Evolutionary conservation across 2,113 vertebrate genomes (phyloP), one percentile per base, ranked within the genome.

Genomic region (Archocentrus centrarchus): DNA sequence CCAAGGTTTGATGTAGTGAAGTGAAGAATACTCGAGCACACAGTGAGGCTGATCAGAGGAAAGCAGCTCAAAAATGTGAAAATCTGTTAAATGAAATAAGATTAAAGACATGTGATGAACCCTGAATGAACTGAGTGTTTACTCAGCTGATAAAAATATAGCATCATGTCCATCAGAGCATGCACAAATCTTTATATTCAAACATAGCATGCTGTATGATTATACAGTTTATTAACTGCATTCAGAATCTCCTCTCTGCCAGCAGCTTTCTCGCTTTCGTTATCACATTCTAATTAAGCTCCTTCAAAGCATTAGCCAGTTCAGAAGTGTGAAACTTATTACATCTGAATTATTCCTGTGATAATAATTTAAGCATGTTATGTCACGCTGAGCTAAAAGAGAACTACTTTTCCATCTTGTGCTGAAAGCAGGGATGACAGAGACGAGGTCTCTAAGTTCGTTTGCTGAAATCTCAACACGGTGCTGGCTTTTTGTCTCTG

Each of bases 331-430:
- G 60, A 70, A 80, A 58, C 50, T 37, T 79, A 76, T 81, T 81
- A 75, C 80, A 78, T 87, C 47, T 86, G 77, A 88, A 59, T 70
- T 61, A 82, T 79, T 68, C 27, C 84, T 41, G 68, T 44, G 89
- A 79, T 86, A 66, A 85, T 83, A 61, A 76, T 77, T 84, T 79
- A 77, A 87, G 85, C 76, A 57, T 7, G 75, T 91, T 91, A 91
- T 61, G 79, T 92, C 90, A 89, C 75, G 10, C 77, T 15, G 37
- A 55, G 44, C 53, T 68, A n/a, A 70, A 59, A 68, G 15, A 58
- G 59, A 77, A 7, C 14, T 47, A 11, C 32, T 47, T 80, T 41
- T 64, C 63, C 17, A 64, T 44, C 59, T 75, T 59, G 47, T 80
- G 68, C 44, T 59, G 32, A 6, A 62, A 77, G 10, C 35, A 14